Evolutionary conservation across 2,113 vertebrate genomes (phyloP), one percentile per base, ranked within the genome.

Genomic region (Pseudopipra pipra): DNA sequence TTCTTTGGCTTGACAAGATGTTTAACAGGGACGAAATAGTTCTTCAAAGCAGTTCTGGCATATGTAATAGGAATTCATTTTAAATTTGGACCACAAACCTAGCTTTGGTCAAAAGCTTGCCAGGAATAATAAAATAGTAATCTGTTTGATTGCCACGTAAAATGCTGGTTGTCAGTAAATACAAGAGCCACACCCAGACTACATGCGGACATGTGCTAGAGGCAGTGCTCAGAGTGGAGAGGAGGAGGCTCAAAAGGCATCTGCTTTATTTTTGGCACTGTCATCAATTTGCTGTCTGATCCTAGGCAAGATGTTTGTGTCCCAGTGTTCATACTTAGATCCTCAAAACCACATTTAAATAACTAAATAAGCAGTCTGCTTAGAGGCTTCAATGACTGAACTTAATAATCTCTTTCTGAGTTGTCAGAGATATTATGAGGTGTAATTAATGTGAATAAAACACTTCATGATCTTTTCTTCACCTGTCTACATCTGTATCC

Each of bases 361-460:
- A 93, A 83, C 89, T 89, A 89, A 95, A 93, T 81, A 85, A 91
- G 18, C 49, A 87, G 58, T 25, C 51, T 94, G 28, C 76, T 83
- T 80, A 67, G 33, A 89, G 10, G 8, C n/a, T 55, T 89, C 52
- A 92, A 16, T 86, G 59, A 13, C 27, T 86, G 63, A 89, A 84
- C 13, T 84, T 87, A 87, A 84, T 90, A 80, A 90, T 73, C 21
- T 62, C 47, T 83, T 89, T 74, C 78, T 77, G 59, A 90, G 28
- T 71, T 93, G 43, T 84, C 65, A 92, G 65, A 93, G 39, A 24
- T 74, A 77, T 63, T 94, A 71, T 71, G 37, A 94, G 21, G 11
- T 72, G 28, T 81, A 91, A 95, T 94, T 86, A 92, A 93, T 74
- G 70, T 75, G 75, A 76, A 67, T 63, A 90, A 94, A 86, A 41